Conservation (phyloP, 2,113 vertebrate species). For the Pachypanchax playfairii region DNA sequence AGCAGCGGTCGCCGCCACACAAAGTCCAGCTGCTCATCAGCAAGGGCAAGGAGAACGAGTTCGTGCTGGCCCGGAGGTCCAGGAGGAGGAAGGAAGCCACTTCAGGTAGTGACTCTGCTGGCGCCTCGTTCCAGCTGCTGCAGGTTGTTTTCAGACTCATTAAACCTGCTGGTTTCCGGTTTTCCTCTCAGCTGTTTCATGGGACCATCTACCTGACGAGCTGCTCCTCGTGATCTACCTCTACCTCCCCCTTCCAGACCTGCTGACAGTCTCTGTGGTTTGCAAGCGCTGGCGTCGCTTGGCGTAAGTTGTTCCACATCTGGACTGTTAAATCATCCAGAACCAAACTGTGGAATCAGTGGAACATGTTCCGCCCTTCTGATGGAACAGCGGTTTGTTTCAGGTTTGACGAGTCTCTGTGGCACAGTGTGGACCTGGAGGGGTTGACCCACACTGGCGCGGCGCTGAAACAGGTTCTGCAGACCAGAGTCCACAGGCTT, state of each 20-base stretch:
- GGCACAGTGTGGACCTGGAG: slow-evolving; percentile 89
- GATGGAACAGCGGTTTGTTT: not conserved
- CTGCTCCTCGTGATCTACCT: slow-evolving; percentile 86
- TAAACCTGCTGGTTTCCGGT: not conserved
- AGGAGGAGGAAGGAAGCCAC: slow-evolving; percentile 73
- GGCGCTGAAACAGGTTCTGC: slow-evolving; percentile 83
- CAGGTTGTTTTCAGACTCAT: not conserved
- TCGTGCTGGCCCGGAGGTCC: slow-evolving; percentile 80
- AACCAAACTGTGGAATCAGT: not conserved
- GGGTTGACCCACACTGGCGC: slow-evolving; percentile 79
- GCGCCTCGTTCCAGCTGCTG: not conserved
- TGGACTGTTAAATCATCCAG: no score
- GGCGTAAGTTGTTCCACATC: slow-evolving; percentile 77
- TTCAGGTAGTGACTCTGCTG: no score
- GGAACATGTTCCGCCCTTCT: no score
- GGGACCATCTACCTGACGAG: slow-evolving; percentile 91
- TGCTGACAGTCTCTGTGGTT: slow-evolving; percentile 80
- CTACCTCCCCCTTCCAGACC: slow-evolving; percentile 83
- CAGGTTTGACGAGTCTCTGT: slow-evolving; percentile 93
- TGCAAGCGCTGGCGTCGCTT: slow-evolving; percentile 88
- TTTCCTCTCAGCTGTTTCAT: slow-evolving; percentile 80
- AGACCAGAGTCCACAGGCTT: slow-evolving; percentile 81
- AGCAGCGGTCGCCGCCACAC: slow-evolving; percentile 73
- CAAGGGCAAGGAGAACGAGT: slow-evolving; percentile 83
- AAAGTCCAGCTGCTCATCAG: slow-evolving; percentile 74